Evolutionary conservation across 2,797 vertebrate species (phyloP), one percentile per base, ranked within the genome.

Genomic region (Thaleichthys pacificus): DNA sequence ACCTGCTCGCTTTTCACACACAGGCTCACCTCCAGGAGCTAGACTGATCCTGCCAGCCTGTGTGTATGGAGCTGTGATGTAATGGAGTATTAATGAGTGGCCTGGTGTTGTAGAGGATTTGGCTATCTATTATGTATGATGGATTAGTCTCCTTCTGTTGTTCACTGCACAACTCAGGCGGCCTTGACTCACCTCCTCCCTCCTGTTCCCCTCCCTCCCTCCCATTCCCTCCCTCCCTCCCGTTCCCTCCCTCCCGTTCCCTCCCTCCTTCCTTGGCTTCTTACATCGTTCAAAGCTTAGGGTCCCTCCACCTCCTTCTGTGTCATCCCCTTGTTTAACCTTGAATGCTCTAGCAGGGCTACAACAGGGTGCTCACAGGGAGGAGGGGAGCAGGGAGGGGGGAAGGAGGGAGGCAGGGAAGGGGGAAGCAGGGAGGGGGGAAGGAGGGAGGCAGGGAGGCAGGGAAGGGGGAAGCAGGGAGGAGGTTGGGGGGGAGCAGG

Each of bases 71-170:
- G 81, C 77, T 56, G 72, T 75, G 72, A 77, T 88, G 84, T 90
- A 87, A 89, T 87, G 84, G 87, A 21, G 57, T 60, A 21, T 60
- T 5, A 4, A 21, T 60, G 57, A 21, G 57, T 60, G 57, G 4
- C 8, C 81, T 86, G 87, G 88, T 92, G 91, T 92, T 92, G 93
- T 90, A 90, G 85, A 90, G 89, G 90, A 91, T 92, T 91, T 90
- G 77, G 86, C 87, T 90, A 93, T 93, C 90, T 91, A 93, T 93
- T 93, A 93, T 94, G 91, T 89, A 93, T 93, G 88, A 91, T 89
- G 91, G 91, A 92, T 93, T 93, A 91, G 86, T 85, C 85, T 88
- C 86, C 82, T 86, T 83, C 82, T 82, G 84, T 85, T 86, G 81
- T 67, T 73, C 83, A 49, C 82, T 24, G n/a, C n/a, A 7, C n/a